Conservation (phyloP, 1,140 invertebrate species). For the Drosophila cardini region DNA sequence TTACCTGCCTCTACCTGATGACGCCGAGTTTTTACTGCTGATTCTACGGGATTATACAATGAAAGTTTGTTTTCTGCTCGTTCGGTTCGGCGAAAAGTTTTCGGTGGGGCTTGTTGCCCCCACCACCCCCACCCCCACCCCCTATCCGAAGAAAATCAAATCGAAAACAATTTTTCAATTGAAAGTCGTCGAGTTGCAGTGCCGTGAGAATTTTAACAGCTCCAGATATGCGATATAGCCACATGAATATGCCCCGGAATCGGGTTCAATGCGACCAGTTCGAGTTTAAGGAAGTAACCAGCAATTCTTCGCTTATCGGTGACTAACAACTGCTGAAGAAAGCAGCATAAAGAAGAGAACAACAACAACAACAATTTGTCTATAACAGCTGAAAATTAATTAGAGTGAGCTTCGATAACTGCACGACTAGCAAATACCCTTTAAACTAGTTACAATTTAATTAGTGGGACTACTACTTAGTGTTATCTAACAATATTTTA, state of each 20-base stretch:
- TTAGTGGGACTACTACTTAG: not conserved
- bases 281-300: constrained; percentile 72
- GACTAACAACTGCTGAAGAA: constrained; percentile 41
- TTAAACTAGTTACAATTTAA: not conserved
- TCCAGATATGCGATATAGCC: constrained; percentile 43
- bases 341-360: constrained; percentile 1
- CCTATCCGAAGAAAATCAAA: constrained; percentile 38
- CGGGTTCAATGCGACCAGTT: constrained; percentile 69
- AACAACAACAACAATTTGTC: constrained; percentile 27
- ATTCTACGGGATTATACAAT: constrained; percentile 61
- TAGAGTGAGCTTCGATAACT: not conserved
- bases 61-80: constrained; percentile 56
- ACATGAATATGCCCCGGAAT: constrained; percentile 24
- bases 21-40: constrained; percentile 58
- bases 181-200: constrained; percentile 53
- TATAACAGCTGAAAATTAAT: constrained; percentile 39
- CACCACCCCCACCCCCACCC: too few relatives aligned
- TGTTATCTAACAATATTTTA: too few relatives aligned
- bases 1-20: constrained; percentile 62
- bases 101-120: constrained; percentile 22
- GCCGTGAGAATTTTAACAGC: constrained; percentile 67
- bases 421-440: not conserved
- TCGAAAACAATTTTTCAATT: constrained; percentile 52
- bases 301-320: constrained; percentile 36
- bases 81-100: constrained; percentile 67